Conservation (phyloP, 2,888 invertebrate genomes). For the Chrysopilus asiliformis region DNA sequence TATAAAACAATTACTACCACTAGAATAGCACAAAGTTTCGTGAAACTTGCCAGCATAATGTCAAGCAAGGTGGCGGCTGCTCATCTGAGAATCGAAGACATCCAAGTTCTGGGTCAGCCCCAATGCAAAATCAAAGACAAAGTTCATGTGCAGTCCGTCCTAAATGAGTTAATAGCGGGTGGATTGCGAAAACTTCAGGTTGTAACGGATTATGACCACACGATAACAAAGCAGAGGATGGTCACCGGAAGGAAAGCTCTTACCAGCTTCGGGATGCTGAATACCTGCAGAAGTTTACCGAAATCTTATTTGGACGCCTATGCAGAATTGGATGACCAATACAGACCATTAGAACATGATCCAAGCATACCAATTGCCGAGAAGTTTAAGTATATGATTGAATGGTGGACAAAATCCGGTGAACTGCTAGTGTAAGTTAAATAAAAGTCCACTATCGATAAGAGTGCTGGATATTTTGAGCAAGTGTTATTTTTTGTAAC, state of each 20-base stretch:
- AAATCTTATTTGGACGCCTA: constrained; percentile 47
- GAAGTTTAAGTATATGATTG: constrained; percentile 63
- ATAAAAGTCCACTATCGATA: too few species aligned
- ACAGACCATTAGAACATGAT: constrained; percentile 76
- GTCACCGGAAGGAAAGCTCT: constrained; percentile 54
- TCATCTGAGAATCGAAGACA: constrained; percentile 24
- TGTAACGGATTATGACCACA: constrained; percentile 83
- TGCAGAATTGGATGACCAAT: constrained; percentile 48
- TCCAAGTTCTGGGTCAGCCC: constrained; percentile 30
- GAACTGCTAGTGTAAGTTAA: constrained; percentile 46
- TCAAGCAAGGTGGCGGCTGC: too few species aligned
- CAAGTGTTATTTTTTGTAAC: too few species aligned
- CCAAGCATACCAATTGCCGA: constrained; percentile 54
- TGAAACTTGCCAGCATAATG: too few species aligned
- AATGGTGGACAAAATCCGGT: constrained; percentile 65
- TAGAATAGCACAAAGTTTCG: too few species aligned
- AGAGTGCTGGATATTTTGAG: too few species aligned
- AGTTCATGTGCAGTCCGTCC: constrained; percentile 39
- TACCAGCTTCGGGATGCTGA: constrained; percentile 79
- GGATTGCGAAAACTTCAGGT: constrained; percentile 58
- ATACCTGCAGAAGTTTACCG: constrained; percentile 57
- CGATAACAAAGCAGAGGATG: constrained; percentile 66
- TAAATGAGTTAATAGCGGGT: constrained; percentile 42
- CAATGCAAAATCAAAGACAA: constrained; percentile 40
- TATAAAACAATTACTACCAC: too few species aligned